Conservation (phyloP, 1,140 invertebrate species). For the Brachionus manjavacas region DNA sequence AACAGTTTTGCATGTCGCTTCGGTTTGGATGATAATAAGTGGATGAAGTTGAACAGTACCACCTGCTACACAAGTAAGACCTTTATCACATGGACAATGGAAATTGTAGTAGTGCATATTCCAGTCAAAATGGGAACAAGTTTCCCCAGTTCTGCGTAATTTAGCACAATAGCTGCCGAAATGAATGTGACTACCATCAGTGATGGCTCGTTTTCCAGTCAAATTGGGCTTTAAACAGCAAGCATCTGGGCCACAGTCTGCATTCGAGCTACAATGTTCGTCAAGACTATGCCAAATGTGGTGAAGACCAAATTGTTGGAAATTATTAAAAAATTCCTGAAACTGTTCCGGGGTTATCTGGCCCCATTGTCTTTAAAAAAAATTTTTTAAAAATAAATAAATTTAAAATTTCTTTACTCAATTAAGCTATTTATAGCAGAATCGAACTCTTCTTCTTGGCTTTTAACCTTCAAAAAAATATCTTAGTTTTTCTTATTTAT, state of each 20-base stretch:
- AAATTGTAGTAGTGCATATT: not conserved
- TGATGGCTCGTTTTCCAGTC: constrained; percentile 24
- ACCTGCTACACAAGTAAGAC: constrained; percentile 9
- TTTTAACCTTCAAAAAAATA: not conserved
- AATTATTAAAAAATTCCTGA: constrained; percentile 5
- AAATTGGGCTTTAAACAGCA: constrained; percentile 34
- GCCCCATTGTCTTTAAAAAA: constrained; percentile 36
- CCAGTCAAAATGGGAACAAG: constrained; percentile 20
- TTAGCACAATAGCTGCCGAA: constrained; percentile 19
- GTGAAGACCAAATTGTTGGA: constrained; percentile 11
- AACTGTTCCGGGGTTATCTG: constrained; percentile 23
- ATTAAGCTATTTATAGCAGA: not conserved
- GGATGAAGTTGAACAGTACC: constrained; percentile 22
- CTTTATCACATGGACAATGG: constrained; percentile 25
- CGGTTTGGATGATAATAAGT: not conserved
- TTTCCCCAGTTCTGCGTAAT: constrained; percentile 9
- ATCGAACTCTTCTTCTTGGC: constrained; percentile 7
- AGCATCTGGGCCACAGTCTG: constrained; percentile 38
- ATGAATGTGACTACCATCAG: constrained; percentile 22
- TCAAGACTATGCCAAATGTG: constrained; percentile 26
- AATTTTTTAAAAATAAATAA: not conserved
- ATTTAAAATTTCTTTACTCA: not conserved
- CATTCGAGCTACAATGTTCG: constrained; percentile 8
- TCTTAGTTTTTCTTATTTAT: too few species aligned
- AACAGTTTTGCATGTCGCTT: constrained; percentile 7